Conservation (phyloP, 2,797 vertebrate species). For the Columba guinea region DNA sequence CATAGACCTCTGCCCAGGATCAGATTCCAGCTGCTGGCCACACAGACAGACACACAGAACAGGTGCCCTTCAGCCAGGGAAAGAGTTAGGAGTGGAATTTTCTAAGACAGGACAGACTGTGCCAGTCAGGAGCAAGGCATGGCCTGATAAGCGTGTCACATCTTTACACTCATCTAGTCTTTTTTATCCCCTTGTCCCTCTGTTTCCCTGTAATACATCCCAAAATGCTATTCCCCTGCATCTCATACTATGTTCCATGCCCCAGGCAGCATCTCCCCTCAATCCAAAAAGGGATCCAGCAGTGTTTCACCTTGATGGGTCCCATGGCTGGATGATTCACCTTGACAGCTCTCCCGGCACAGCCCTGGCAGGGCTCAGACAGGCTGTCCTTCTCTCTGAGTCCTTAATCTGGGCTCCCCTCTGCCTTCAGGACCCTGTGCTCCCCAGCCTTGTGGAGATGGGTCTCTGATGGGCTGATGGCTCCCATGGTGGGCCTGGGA, state of each 20-base stretch:
- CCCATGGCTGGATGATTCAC: not conserved
- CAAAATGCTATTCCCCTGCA: not conserved
- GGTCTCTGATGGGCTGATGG: not conserved
- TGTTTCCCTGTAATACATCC: not conserved
- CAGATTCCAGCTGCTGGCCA: not conserved
- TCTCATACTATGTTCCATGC: fast-evolving
- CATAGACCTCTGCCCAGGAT: fast-evolving
- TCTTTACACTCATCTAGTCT: not conserved
- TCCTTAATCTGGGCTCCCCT: not conserved
- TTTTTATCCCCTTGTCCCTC: not conserved
- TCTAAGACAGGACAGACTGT: not conserved
- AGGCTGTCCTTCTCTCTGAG: not conserved
- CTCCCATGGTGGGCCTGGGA: not conserved
- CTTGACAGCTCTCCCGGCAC: fast-evolving
- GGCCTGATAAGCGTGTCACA: not conserved
- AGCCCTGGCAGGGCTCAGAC: not conserved
- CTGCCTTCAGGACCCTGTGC: not conserved
- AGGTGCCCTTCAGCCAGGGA: not conserved
- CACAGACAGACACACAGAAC: not conserved
- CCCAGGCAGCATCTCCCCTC: not conserved
- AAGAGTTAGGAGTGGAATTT: not conserved
- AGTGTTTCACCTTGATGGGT: not conserved
- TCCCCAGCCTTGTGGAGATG: not conserved
- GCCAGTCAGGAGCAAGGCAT: not conserved
- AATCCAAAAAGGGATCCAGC: not conserved